Conservation (phyloP, 53 echinoderm and acorn worm species). For the Arbacia lixula region DNA sequence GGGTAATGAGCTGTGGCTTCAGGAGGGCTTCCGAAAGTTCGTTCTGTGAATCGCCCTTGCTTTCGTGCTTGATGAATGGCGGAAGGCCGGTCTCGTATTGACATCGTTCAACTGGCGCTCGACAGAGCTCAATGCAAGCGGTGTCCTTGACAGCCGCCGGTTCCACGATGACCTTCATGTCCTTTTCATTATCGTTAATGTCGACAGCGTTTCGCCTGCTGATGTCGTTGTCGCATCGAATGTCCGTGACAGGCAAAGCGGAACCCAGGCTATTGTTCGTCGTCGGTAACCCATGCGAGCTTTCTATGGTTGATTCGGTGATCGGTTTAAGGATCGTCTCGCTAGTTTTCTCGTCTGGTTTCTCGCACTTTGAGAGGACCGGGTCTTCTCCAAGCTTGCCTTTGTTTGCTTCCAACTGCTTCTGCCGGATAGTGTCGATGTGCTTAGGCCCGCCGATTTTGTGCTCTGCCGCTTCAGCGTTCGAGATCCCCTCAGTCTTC, state of each 20-base stretch:
- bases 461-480: slow-evolving; percentile 98
- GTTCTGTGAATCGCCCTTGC: neutral
- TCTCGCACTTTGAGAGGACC: neutral
- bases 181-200: slow-evolving; percentile 19
- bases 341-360: slow-evolving; percentile 18
- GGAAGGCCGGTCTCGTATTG: slow-evolving; percentile 3
- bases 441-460: slow-evolving; percentile 98
- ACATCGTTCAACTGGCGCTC: slow-evolving; percentile 7
- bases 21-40: slow-evolving; percentile 1
- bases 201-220: neutral
- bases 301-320: slow-evolving; percentile 1
- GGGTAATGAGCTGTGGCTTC: slow-evolving; percentile 27
- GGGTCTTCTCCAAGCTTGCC: slow-evolving; percentile 27
- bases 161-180: neutral
- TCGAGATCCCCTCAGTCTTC: slow-evolving; percentile 99
- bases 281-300: neutral
- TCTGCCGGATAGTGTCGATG: slow-evolving; percentile 93
- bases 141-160: slow-evolving; percentile 1
- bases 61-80: neutral
- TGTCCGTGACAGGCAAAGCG: neutral
- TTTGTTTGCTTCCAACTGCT: slow-evolving; percentile 71
- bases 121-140: slow-evolving; percentile 43
- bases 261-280: neutral
- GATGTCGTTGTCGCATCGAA: neutral
- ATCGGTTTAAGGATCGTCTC: neutral